These are phyloP conservation scores for Alethe diademata DNA, from an alignment of 2,113 vertebrate species.

Conservation along the genomic window DNA sequence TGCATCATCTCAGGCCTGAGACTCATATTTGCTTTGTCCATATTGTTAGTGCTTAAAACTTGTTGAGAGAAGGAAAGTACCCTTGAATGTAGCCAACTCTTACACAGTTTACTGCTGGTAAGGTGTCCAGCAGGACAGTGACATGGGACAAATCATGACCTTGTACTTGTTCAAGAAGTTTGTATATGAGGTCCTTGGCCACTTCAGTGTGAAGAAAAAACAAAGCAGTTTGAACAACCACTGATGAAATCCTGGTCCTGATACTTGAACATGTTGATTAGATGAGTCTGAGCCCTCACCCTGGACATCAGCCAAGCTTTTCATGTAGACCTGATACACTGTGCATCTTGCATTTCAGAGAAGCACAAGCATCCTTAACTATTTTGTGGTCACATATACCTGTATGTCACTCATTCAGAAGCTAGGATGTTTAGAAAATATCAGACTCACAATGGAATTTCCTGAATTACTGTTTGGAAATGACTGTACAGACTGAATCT, in stretches of 20 bases:
- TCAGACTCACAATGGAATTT: background rate
- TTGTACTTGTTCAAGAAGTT: background rate
- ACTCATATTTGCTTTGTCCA: background rate
- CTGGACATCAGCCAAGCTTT: background rate
- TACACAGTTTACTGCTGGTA: background rate
- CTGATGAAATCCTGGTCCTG: background rate
- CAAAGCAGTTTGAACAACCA: background rate
- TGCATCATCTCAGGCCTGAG: fast-evolving
- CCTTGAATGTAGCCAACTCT: background rate
- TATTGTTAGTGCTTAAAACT: background rate
- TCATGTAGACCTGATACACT: background rate
- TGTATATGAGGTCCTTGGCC: background rate
- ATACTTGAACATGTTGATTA: background rate
- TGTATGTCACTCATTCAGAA: background rate
- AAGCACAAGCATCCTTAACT: background rate
- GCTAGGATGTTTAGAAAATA: background rate
- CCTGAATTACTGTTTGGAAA: background rate
- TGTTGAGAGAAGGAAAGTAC: background rate
- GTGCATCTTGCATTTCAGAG: background rate
- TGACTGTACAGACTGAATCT: background rate
- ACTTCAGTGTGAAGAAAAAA: background rate
- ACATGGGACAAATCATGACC: background rate
- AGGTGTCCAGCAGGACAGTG: background rate
- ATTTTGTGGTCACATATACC: background rate
- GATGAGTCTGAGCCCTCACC: background rate